Evolutionary conservation across 2,888 invertebrate species (phyloP), one percentile per base, ranked within the genome.

Genomic region (Apamea crenata): DNA sequence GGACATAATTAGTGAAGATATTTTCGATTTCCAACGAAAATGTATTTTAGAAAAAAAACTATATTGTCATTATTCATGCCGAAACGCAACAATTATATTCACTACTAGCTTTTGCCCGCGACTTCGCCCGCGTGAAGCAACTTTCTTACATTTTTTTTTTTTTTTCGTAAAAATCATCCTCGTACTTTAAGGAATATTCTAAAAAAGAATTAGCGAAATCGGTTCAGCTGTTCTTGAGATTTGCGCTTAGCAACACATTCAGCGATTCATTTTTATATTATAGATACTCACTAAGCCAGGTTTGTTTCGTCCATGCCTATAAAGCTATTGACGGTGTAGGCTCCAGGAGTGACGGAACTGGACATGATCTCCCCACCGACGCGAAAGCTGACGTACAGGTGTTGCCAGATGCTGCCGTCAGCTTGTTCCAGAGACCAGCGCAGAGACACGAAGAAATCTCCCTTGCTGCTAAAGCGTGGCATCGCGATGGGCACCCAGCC

Each of bases 401-500:
- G 97, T 81, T 96, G 96, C 97, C 97, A 97, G 86, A 96, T 94
- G 73, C 93, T 94, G 8, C 97, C 97, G 88, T 95, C 95, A 0
- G 93, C 91, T 80, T 95, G 96, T 72, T 90, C 88, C 25, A 91
- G 78, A 0, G 96, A 96, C 96, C 96, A 96, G 53, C 96, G 93
- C 21, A 95, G 93, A 7, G 96, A 96, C 21, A 97, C 88, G 90
- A 95, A 96, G 87, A 94, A 94, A 70, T 95, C 93, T 0, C 97
- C 97, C 44, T 90, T 87, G 2, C 95, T 92, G 70, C 96, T 96
- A 90, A 97, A 97, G 1, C 96, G 93, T 0, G 98, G 98, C 2
- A 97, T 93, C 0, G 97, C 96, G 1, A 97, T 96, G 0, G 97
- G 97, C 0, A 98, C 95, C 98, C 98, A 99, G 1, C 98, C 98